phyloP scores from a whole-genome alignment of 2,888 invertebrate genomes.

The Apamea sordens region DNA sequence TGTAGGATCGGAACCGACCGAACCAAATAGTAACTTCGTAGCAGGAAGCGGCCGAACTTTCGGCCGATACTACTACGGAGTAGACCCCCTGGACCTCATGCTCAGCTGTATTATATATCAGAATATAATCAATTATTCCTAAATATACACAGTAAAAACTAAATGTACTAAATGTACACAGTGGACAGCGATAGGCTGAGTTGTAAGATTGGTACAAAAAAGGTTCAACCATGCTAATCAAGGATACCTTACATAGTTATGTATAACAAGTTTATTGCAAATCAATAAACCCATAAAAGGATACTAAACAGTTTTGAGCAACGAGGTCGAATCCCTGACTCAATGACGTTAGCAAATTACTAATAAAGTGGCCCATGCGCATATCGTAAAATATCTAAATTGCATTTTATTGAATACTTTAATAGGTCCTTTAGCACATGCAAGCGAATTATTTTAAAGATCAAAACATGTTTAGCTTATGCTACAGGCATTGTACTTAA shows the following conservation, averaged over 20 bases:
- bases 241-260: neutral
- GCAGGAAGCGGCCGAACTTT: no score
- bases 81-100: no score
- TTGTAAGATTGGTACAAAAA: neutral
- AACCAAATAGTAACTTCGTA: no score
- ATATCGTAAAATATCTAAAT: conserved; percentile 53
- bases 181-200: no score
- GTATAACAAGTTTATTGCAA: conserved; percentile 18
- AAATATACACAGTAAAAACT: no score
- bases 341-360: conserved; percentile 39
- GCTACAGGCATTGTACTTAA: conserved; percentile 9
- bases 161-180: no score
- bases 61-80: no score
- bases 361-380: conserved; percentile 22
- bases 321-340: conserved; percentile 34
- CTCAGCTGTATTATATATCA: no score
- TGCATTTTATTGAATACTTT: conserved; percentile 49
- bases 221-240: neutral
- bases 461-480: conserved; percentile 38
- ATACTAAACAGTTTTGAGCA: conserved; percentile 29
- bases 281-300: conserved; percentile 33
- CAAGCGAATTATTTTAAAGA: conserved; percentile 28
- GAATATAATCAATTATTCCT: no score
- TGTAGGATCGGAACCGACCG: no score
- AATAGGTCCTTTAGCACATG: conserved; percentile 26